Conservation (phyloP, 1,140 invertebrate genomes). For the Aplysia californica region DNA sequence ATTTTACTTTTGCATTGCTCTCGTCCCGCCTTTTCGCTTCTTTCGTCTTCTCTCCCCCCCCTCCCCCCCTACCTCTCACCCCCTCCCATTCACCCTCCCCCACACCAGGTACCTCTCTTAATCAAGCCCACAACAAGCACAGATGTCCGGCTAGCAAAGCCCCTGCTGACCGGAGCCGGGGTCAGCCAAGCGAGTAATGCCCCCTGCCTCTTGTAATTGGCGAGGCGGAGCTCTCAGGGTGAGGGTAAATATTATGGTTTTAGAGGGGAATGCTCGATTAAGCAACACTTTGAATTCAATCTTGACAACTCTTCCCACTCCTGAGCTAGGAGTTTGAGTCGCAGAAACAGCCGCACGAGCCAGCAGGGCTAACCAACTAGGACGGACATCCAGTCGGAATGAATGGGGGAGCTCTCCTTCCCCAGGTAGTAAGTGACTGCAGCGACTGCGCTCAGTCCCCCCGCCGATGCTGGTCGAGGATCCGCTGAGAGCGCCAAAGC, state of each 20-base stretch:
- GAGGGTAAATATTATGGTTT: conserved; percentile 13
- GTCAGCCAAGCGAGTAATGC: not conserved
- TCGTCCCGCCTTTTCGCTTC: not conserved
- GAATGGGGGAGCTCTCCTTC: too few species aligned
- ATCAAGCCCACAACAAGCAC: too few species aligned
- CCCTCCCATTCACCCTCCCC: not conserved
- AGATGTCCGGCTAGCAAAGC: not conserved
- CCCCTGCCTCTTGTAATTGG: not conserved
- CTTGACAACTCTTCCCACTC: conserved; percentile 16
- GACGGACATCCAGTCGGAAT: too few species aligned
- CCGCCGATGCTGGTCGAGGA: too few species aligned
- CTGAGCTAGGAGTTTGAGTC: too few species aligned
- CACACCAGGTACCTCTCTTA: not conserved
- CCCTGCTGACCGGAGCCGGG: not conserved
- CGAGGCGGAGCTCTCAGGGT: not conserved
- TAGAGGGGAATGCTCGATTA: not conserved
- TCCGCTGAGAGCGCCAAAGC: too few species aligned
- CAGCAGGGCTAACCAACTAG: too few species aligned
- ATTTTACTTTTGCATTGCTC: not conserved
- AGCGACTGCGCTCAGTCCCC: too few species aligned
- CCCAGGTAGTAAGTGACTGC: too few species aligned
- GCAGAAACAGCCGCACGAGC: too few species aligned
- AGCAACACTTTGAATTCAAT: conserved; percentile 9
- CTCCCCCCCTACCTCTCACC: not conserved
- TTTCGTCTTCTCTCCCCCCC: not conserved